Percentiles rank a stretch among this genome's conserved stretches.
Evolutionary conservation across 2,113 vertebrate species (phyloP).

Genomic region (Myrmophylax atrothorax): DNA sequence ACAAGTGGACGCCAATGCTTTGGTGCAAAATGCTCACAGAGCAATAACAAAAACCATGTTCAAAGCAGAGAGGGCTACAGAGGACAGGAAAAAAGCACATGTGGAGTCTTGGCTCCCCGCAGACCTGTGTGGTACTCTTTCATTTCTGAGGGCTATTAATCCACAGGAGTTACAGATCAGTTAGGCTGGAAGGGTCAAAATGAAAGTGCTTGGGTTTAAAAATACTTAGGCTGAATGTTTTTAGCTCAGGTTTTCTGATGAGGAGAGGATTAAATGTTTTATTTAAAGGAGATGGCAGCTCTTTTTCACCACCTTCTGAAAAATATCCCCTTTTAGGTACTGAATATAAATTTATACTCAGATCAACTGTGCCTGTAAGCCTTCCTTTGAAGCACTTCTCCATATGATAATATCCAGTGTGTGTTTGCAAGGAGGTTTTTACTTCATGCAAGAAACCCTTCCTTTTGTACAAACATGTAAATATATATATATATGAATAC

Average conservation of each 20-base stretch:
- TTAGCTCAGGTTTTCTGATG: neutral
- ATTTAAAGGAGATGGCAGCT: neutral
- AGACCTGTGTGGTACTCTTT: neutral
- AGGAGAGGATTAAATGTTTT: neutral
- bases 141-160: neutral
- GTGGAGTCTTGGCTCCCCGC: neutral
- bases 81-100: neutral
- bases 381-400: neutral
- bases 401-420: neutral
- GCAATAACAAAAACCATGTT: neutral
- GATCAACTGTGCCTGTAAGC: neutral
- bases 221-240: neutral
- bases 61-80: slow-evolving; percentile 2
- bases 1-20: neutral
- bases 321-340: neutral
- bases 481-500: neutral
- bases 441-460: neutral
- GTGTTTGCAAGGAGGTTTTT: neutral
- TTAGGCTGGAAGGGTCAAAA: neutral
- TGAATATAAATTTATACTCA: neutral
- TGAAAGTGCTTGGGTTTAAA: neutral
- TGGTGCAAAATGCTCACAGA: neutral
- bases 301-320: neutral
- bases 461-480: neutral
- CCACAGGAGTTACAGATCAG: neutral